Percentiles rank a stretch among this genome's conserved stretches.
Evolutionary conservation across 2,888 invertebrate species (phyloP).

Genomic region (Dryocosmus kuriphilus): DNA sequence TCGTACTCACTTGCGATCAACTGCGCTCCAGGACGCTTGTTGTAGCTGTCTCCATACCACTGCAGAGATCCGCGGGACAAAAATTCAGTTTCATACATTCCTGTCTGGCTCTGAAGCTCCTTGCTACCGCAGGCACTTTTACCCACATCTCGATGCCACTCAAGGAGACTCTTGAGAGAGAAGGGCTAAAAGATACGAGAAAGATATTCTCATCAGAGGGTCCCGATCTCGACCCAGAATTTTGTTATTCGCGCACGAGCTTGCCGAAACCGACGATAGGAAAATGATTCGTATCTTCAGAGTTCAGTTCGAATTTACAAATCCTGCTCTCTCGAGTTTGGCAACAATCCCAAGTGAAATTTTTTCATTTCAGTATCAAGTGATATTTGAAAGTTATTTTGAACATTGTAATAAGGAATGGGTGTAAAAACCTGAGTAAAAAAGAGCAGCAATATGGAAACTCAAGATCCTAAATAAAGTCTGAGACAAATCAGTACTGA

Average conservation of each 20-base stretch:
- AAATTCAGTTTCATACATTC: conserved; percentile 73
- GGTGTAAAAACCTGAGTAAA: too few relatives aligned
- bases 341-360: conserved; percentile 38
- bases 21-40: conserved; percentile 56
- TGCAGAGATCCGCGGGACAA: conserved; percentile 51
- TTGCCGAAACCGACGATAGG: conserved; percentile 29
- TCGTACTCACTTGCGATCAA: conserved; percentile 63
- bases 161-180: conserved; percentile 51
- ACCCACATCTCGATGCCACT: conserved; percentile 53
- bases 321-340: conserved; percentile 27
- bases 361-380: neutral
- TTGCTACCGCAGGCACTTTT: conserved; percentile 52
- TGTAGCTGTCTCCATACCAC: conserved; percentile 41
- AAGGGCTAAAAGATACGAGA: conserved; percentile 44
- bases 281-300: conserved; percentile 30
- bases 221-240: conserved; percentile 52
- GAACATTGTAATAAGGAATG: neutral
- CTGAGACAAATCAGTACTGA: too few relatives aligned
- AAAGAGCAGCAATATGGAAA: too few relatives aligned
- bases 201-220: conserved; percentile 43
- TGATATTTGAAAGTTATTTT: neutral
- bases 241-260: conserved; percentile 48
- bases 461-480: too few relatives aligned
- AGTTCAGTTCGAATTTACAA: conserved; percentile 25
- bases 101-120: conserved; percentile 67